Evolutionary conservation across 2,888 invertebrate species (phyloP).

Genomic region (Drosophila helvetica): DNA sequence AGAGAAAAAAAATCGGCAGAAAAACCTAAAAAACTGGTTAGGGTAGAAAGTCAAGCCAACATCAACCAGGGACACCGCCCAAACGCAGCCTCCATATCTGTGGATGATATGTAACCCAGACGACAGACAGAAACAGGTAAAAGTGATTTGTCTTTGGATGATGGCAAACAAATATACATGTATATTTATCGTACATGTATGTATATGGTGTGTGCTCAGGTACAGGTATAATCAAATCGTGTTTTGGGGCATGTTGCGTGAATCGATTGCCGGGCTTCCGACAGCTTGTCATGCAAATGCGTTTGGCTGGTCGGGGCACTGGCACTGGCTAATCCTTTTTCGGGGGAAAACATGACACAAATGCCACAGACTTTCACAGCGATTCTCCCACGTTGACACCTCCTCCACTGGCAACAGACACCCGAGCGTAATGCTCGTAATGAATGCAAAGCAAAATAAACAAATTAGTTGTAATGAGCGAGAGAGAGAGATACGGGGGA

Average conservation of each 20-base stretch:
- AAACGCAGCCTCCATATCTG: slow-evolving; percentile 38
- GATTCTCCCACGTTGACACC: slow-evolving; percentile 59
- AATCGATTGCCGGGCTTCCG: slow-evolving; percentile 59
- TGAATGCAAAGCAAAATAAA: slow-evolving; percentile 60
- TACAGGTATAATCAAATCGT: slow-evolving; percentile 41
- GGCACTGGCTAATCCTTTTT: slow-evolving; percentile 53
- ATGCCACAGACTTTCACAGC: slow-evolving; percentile 30
- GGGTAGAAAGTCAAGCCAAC: slow-evolving; percentile 65
- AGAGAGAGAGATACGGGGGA: slow-evolving; percentile 16
- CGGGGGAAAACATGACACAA: slow-evolving; percentile 17
- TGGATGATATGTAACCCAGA: slow-evolving; percentile 49
- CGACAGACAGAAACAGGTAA: slow-evolving; percentile 38
- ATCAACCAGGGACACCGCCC: slow-evolving; percentile 36
- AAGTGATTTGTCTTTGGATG: slow-evolving; percentile 50
- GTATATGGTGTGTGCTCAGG: not conserved
- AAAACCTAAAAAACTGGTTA: slow-evolving; percentile 62
- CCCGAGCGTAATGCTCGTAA: slow-evolving; percentile 23
- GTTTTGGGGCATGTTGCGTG: slow-evolving; percentile 66
- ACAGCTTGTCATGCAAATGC: slow-evolving; percentile 75
- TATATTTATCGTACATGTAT: not conserved
- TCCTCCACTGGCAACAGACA: slow-evolving; percentile 2
- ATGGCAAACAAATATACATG: slow-evolving; percentile 43
- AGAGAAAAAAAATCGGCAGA: slow-evolving; percentile 7
- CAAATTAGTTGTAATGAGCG: slow-evolving; percentile 68
- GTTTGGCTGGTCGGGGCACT: slow-evolving; percentile 5